Base-by-base conservation (phyloP, 1,140 invertebrate species). In the Himalopsyche phryganea region DNA sequence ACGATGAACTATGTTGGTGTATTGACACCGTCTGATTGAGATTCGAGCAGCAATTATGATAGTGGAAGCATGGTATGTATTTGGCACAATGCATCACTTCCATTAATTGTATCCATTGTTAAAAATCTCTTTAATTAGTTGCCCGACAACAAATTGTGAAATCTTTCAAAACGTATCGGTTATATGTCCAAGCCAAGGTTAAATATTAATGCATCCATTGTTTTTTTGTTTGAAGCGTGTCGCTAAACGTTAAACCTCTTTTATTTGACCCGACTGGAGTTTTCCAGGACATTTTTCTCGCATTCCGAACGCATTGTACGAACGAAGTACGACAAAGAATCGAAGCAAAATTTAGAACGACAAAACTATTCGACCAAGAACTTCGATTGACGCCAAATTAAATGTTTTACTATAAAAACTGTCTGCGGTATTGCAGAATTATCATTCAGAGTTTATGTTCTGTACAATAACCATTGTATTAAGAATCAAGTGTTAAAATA, bases 281-380 rank as follows among this genome's bases (percentile, higher is more conserved):
- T 41, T 14, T 33, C 5, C 19, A 28, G 50, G 11, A 28, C 41
- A 15, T 23, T 53, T n/a, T 53, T n/a, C 13, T 20, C 46, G 44
- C 28, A 55, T 23, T 49, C 46, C 13, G 18, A 56, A 50, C 45
- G 14, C 14, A 35, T 35, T 56, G 41, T 13, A 55, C 11, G 33
- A 44, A 44, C 19, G n/a, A n/a, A 41, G 33, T 47, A 51, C 45
- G 32, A 58, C 45, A 45, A 48, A 52, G 41, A 53, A 47, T 32
- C 11, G 20, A 33, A 33, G 50, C 41, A 60, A 60, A 50, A 65
- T 50, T 20, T 54, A 28, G 63, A 65, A 65, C 63, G 63, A 61
- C 63, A 65, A 65, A 65, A 40, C 36, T 61, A 58, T 45, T 58
- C 58, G 45, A 65, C 58, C 63, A 58, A 64, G 45, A 64, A 60